Evolutionary conservation across 2,888 invertebrate species (phyloP).

Genomic region (Pyrrhia umbra): DNA sequence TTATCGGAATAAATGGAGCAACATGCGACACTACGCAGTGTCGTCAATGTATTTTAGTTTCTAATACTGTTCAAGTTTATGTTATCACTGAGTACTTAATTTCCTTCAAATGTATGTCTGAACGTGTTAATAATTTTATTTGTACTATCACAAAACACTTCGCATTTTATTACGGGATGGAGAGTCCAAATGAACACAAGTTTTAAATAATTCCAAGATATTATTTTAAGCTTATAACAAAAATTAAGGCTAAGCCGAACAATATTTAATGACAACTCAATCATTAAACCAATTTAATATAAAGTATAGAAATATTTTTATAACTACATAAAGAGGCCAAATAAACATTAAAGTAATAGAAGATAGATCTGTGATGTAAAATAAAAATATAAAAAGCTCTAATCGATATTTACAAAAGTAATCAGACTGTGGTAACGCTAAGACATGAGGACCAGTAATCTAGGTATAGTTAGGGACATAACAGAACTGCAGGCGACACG

Average conservation of each 20-base stretch:
- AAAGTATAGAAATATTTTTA: conserved; percentile 72
- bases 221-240: conserved; percentile 74
- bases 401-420: conserved; percentile 82
- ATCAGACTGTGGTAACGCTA: conserved; percentile 79
- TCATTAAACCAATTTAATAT: conserved; percentile 74
- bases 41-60: conserved; percentile 60
- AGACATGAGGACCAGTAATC: conserved; percentile 63
- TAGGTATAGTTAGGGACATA: conserved; percentile 44
- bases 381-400: conserved; percentile 77
- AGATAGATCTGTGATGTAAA: conserved; percentile 73
- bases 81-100: conserved; percentile 70
- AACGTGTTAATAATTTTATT: conserved; percentile 79
- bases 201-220: conserved; percentile 51
- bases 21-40: conserved; percentile 43
- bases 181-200: conserved; percentile 43
- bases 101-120: conserved; percentile 63
- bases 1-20: conserved; percentile 66
- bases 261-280: conserved; percentile 70
- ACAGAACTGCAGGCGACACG: conserved; percentile 33
- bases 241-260: conserved; percentile 78
- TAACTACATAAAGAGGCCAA: conserved; percentile 77
- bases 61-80: conserved; percentile 80
- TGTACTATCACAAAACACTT: conserved; percentile 86
- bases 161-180: conserved; percentile 54
- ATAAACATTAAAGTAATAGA: conserved; percentile 72